Conservation (phyloP, 2,888 invertebrate genomes). For the Archaeoteleia sp. region DNA sequence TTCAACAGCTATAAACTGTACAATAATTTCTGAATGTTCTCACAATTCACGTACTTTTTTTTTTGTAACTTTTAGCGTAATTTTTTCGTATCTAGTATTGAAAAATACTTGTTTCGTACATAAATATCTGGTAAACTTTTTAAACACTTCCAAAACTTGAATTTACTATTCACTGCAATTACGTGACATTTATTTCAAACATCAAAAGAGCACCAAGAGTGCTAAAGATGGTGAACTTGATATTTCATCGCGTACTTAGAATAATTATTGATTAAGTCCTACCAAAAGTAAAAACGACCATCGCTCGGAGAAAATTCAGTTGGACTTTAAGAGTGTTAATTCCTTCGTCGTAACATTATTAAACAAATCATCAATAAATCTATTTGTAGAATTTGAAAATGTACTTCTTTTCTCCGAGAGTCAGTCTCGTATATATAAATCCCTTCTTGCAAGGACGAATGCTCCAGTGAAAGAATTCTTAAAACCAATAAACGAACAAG, state of each 20-base stretch:
- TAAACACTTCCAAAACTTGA: conserved; percentile 39
- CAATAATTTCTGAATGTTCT: conserved; percentile 28
- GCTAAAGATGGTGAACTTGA: conserved; percentile 23
- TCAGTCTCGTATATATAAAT: too few species aligned
- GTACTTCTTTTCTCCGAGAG: too few species aligned
- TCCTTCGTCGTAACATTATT: too few species aligned
- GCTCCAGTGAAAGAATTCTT: too few species aligned
- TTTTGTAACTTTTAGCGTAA: neutral
- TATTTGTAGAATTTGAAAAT: too few species aligned
- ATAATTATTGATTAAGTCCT: conserved; percentile 6
- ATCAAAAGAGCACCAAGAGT: conserved; percentile 43
- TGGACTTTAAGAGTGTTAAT: too few species aligned
- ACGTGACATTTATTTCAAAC: conserved; percentile 48
- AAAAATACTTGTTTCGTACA: conserved; percentile 43
- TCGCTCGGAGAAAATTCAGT: neutral
- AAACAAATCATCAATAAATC: too few species aligned
- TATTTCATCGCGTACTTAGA: neutral
- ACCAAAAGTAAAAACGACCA: conserved; percentile 14
- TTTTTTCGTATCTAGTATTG: conserved; percentile 16
- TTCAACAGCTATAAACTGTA: conserved; percentile 39
- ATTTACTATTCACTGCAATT: conserved; percentile 36
- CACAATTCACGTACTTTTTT: conserved; percentile 2
- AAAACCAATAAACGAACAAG: too few species aligned
- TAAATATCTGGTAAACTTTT: conserved; percentile 41
- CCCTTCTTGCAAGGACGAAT: too few species aligned